These are phyloP conservation scores for Xanthia icteritia DNA, from an alignment of 2,888 invertebrate genomes.

Conservation along the genomic window DNA sequence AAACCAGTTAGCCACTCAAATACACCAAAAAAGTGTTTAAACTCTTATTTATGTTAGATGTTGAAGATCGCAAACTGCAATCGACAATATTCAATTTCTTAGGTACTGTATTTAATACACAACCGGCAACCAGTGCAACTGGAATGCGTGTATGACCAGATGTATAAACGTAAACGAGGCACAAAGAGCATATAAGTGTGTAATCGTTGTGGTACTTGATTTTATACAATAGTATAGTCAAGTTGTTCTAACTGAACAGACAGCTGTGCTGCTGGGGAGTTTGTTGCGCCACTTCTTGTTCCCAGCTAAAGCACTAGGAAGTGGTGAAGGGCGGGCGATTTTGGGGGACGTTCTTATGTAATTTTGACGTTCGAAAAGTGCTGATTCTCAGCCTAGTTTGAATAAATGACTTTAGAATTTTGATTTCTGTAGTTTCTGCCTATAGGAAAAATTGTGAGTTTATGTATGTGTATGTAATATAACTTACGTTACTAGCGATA, in stretches of 20 bases:
- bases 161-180: background rate
- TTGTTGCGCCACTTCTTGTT: too few species aligned
- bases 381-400: too few species aligned
- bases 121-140: background rate
- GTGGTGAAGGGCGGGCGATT: too few species aligned
- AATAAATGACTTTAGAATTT: too few species aligned
- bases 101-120: background rate
- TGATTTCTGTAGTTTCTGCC: background rate
- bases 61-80: background rate
- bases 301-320: too few species aligned
- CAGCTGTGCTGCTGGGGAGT: too few species aligned
- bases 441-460: background rate
- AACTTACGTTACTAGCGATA: conserved; percentile 90
- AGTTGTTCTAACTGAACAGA: too few species aligned
- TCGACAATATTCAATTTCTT: background rate
- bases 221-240: too few species aligned
- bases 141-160: background rate
- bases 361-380: too few species aligned
- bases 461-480: conserved; percentile 5
- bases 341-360: too few species aligned
- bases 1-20: background rate
- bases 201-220: background rate
- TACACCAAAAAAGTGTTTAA: background rate
- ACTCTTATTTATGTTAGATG: too few species aligned
- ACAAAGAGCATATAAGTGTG: background rate